Evolutionary conservation across 1,140 invertebrate species (phyloP).

Genomic region (Drosophila lacteicornis): DNA sequence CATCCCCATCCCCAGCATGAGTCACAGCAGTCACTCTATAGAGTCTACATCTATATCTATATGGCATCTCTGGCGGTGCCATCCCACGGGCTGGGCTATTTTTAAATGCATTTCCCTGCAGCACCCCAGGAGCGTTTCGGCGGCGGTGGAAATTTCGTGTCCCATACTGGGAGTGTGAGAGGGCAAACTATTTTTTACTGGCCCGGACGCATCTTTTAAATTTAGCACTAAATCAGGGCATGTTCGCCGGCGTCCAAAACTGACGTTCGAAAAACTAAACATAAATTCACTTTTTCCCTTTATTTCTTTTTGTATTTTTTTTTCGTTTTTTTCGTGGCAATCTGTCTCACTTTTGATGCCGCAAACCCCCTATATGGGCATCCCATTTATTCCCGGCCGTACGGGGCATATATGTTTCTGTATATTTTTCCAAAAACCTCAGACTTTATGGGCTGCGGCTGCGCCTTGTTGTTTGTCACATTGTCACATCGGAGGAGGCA

Average conservation of each 20-base stretch:
- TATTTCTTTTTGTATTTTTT: conserved; percentile 26
- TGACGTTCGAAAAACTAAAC: conserved; percentile 73
- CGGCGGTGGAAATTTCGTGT: conserved; percentile 57
- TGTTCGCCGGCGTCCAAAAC: conserved; percentile 54
- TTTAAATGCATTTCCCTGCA: conserved; percentile 74
- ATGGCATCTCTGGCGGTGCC: conserved; percentile 23
- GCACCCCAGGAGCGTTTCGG: conserved; percentile 69
- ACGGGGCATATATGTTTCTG: conserved; percentile 18
- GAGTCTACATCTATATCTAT: conserved; percentile 23
- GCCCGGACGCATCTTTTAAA: conserved; percentile 71
- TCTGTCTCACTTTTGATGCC: conserved; percentile 55
- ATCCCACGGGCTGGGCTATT: conserved; percentile 67
- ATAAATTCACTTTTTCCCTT: conserved; percentile 70
- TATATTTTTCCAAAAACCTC: conserved; percentile 47
- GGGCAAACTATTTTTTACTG: conserved; percentile 33
- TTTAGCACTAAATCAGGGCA: conserved; percentile 84
- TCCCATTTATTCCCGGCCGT: conserved; percentile 10
- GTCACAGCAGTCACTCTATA: conserved; percentile 31
- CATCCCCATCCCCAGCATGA: conserved; percentile 14
- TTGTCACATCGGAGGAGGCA: conserved; percentile 61
- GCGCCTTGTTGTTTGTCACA: conserved; percentile 68
- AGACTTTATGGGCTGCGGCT: conserved; percentile 69
- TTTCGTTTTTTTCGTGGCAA: conserved; percentile 33
- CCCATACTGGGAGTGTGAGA: conserved; percentile 66
- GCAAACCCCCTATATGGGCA: conserved; percentile 43